Percentiles rank a stretch among this genome's conserved stretches.
Evolutionary conservation across 1,140 invertebrate genomes (phyloP).

Genomic region (Micrasema longulum): DNA sequence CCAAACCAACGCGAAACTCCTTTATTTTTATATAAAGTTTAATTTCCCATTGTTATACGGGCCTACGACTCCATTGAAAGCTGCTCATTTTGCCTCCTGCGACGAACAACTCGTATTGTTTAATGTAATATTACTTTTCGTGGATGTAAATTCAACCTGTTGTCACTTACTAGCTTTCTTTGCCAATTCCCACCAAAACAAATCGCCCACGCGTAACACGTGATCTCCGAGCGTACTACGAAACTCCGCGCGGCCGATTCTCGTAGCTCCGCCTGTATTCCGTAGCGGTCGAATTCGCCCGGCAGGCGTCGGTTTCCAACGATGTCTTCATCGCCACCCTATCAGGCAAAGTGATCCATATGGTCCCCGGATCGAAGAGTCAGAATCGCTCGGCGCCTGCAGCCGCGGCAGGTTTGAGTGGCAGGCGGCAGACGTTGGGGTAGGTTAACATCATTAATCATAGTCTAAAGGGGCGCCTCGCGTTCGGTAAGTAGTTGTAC

Average conservation of each 20-base stretch:
- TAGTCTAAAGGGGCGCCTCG: slow-evolving; percentile 19
- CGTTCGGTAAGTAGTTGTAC: slow-evolving; percentile 18
- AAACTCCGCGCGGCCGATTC: neutral
- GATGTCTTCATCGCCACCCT: no score
- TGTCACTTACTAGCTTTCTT: neutral
- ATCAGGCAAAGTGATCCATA: neutral
- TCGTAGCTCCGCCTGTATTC: neutral
- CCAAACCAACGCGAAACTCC: no score
- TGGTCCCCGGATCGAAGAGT: neutral
- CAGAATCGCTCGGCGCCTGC: slow-evolving; percentile 2
- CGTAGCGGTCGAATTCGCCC: neutral
- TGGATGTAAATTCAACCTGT: slow-evolving; percentile 27
- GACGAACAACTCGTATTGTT: no score
- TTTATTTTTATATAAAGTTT: no score
- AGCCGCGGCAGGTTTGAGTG: neutral
- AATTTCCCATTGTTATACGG: no score
- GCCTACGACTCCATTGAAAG: no score
- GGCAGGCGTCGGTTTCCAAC: neutral
- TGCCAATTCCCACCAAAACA: slow-evolving; percentile 11
- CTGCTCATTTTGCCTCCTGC: no score
- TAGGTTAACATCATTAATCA: slow-evolving; percentile 36
- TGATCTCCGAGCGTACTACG: neutral
- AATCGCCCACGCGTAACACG: slow-evolving; percentile 29
- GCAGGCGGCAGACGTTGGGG: slow-evolving; percentile 19
- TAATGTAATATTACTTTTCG: no score